Evolutionary conservation across 1,140 invertebrate genomes (phyloP), one percentile per base, ranked within the genome.

Genomic region (Drosophila malerkotliana): DNA sequence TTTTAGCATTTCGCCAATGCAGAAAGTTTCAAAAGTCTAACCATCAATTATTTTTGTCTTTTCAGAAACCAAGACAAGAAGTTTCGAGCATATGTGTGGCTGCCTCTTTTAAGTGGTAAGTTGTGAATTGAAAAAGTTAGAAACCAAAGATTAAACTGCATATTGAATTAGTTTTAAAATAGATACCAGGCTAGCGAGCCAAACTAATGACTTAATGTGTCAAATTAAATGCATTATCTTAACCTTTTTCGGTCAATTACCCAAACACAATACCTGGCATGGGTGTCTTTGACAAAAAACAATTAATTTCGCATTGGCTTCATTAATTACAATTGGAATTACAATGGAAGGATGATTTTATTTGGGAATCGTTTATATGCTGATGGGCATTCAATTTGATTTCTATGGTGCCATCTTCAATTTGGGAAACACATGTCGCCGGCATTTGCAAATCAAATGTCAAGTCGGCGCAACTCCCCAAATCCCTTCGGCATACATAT

Each of bases 361-460:
- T 8, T 6, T 26, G 30, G 15, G 8, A 55, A 39, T 57, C 32
- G 52, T 37, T 64, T 64, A 45, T 3, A 34, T 47, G 34, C 34
- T 37, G 18, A 69, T 49, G 64, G 44, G 41, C 67, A 67, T 69
- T 71, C 66, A 69, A 57, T 69, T 71, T 71, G 64, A 69, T 57
- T 55, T 71, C 64, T 48, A 47, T 57, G 47, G 30, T 71, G 66
- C 34, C 66, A 69, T 71, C 53, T 71, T 71, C 67, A 71, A 71
- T 71, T 71, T 71, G 24, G 67, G 18, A 64, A 71, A 71, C 67
- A 71, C 67, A 71, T 71, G 67, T 71, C 67, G 67, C 44, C 14
- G 39, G 64, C 64, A 71, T 71, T 71, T 71, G 64, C 67, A 71
- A 71, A 71, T 71, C 67, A 71, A 44, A 44, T 44, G 41, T 44